A percentile compares a stretch with the other conserved stretches of the same genome.
phyloP scores from a whole-genome alignment of 1,140 invertebrate species.

The Heliconius himera region DNA sequence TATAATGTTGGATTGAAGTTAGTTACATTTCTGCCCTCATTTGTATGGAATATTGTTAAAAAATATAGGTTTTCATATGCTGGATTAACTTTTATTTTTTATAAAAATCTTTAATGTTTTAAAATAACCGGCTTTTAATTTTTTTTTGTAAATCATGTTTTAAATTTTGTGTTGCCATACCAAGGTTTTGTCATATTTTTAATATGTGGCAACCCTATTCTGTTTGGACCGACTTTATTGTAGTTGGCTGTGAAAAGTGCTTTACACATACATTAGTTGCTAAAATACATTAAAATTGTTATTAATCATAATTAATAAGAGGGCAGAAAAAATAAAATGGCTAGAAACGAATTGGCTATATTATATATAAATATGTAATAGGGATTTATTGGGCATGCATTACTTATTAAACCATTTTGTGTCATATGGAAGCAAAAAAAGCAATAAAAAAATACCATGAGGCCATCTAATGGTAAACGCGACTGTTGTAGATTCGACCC shows the following conservation, averaged over 20 bases:
- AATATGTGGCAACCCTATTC: background rate
- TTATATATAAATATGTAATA: slow-evolving; percentile 12
- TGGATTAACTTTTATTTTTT: background rate
- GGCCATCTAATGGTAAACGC: too few relatives aligned
- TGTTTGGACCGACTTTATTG: background rate
- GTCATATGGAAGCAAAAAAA: too few relatives aligned
- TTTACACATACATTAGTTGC: slow-evolving; percentile 13
- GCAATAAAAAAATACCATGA: too few relatives aligned
- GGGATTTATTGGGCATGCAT: slow-evolving; percentile 55
- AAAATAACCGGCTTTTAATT: background rate
- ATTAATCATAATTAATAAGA: background rate
- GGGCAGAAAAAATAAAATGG: background rate
- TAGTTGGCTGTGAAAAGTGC: slow-evolving; percentile 15
- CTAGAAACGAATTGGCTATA: slow-evolving; percentile 4
- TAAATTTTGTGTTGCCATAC: background rate
- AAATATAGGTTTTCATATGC: background rate
- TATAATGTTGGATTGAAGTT: slow-evolving; percentile 13
- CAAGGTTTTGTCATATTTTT: background rate
- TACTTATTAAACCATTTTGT: slow-evolving; percentile 38
- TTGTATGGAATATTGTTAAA: background rate
- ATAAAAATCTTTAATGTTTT: background rate
- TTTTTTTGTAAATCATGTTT: background rate
- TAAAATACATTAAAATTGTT: background rate
- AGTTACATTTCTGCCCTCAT: slow-evolving; percentile 28
- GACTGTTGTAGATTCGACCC: too few relatives aligned